These are phyloP conservation scores for Centropyge bicolor DNA, from an alignment of 2,797 vertebrate species.

Conservation along the genomic window DNA sequence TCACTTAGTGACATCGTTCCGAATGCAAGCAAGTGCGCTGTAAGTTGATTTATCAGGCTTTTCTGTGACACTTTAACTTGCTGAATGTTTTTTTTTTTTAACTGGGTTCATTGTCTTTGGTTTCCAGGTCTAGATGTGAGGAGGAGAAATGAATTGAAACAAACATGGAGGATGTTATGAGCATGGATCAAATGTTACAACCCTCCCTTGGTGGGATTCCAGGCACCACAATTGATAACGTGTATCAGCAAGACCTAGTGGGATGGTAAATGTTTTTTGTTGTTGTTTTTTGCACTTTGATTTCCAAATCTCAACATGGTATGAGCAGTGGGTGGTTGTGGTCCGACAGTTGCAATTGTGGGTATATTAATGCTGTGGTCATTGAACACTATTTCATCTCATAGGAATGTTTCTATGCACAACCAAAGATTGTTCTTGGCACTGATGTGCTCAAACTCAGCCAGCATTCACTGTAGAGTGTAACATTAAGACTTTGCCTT, in stretches of 20 bases:
- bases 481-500: slow-evolving; percentile 26
- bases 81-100: slow-evolving; percentile 74
- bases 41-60: slow-evolving; percentile 71
- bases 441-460: slow-evolving; percentile 31
- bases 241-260: slow-evolving; percentile 24
- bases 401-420: slow-evolving; percentile 29
- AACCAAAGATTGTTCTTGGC: slow-evolving; percentile 44
- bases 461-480: slow-evolving; percentile 22
- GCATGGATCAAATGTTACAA: slow-evolving; percentile 47
- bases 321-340: slow-evolving; percentile 17
- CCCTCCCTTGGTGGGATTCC: slow-evolving; percentile 24
- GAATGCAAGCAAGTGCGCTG: slow-evolving; percentile 81
- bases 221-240: slow-evolving; percentile 44
- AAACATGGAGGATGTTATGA: slow-evolving; percentile 29
- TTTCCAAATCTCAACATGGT: slow-evolving; percentile 43
- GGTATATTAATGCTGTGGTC: slow-evolving; percentile 47
- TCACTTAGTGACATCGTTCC: slow-evolving; percentile 79
- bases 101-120: slow-evolving; percentile 78
- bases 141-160: slow-evolving; percentile 29
- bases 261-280: slow-evolving; percentile 27
- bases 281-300: slow-evolving; percentile 62
- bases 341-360: slow-evolving; percentile 58
- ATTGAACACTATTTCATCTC: slow-evolving; percentile 65
- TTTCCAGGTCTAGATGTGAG: slow-evolving; percentile 73
- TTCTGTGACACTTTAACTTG: slow-evolving; percentile 38